Percentiles rank a stretch among this genome's conserved stretches.
Evolutionary conservation across 1,140 invertebrate genomes (phyloP).

Genomic region (Papilio aristodemus): DNA sequence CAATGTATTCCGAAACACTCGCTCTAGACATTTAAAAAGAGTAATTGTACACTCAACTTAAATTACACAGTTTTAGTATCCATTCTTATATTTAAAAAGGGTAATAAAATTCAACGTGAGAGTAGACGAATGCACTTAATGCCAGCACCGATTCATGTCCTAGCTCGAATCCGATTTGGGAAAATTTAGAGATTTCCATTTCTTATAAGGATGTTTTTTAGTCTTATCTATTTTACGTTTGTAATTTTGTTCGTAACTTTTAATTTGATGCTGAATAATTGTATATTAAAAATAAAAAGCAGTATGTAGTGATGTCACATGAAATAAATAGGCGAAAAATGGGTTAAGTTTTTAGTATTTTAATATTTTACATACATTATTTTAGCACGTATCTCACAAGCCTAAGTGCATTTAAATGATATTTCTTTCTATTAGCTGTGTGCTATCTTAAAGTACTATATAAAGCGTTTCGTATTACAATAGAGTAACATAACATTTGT

Average conservation of each 20-base stretch:
- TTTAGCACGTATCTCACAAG: too few species aligned
- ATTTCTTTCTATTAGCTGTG: too few species aligned
- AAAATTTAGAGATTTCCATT: not conserved
- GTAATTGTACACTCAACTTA: constrained; percentile 13
- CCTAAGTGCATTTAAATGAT: too few species aligned
- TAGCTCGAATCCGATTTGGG: constrained; percentile 3
- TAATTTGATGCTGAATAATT: not conserved
- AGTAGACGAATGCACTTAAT: constrained; percentile 16
- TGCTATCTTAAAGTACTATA: too few species aligned
- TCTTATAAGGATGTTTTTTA: not conserved
- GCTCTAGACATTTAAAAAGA: constrained; percentile 10
- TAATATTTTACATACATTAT: too few species aligned
- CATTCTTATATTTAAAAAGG: constrained; percentile 18
- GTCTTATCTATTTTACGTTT: too few species aligned
- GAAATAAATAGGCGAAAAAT: too few species aligned
- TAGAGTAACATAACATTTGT: too few species aligned
- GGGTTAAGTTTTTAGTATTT: too few species aligned
- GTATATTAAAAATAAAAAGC: too few species aligned
- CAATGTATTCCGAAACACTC: constrained; percentile 19
- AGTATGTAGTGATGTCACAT: too few species aligned
- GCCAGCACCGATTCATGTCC: constrained; percentile 9
- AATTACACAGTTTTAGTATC: constrained; percentile 21
- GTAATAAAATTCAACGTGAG: constrained; percentile 14
- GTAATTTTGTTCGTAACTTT: constrained; percentile 8
- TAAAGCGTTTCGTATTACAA: too few species aligned